phyloP scores from a whole-genome alignment of 2,888 invertebrate species.

The Lycocerus yunnanus region DNA sequence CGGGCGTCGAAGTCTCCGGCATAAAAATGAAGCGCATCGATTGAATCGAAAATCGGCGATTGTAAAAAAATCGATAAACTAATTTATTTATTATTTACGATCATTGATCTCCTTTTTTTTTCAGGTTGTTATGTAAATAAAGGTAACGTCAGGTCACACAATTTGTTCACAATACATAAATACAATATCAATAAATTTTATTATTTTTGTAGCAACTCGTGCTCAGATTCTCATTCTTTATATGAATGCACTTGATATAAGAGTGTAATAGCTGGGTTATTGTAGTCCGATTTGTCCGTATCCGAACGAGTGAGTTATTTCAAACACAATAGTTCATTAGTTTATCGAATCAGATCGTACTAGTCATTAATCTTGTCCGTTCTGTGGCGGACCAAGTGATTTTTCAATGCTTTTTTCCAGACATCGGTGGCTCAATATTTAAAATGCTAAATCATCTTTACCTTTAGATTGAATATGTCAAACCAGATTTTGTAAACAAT shows the following conservation, averaged over 20 bases:
- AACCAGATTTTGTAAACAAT: constrained; percentile 17
- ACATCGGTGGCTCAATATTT: constrained; percentile 9
- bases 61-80: not conserved
- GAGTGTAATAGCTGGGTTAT: constrained; percentile 46
- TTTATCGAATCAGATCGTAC: constrained; percentile 57
- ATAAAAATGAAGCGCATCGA: not conserved
- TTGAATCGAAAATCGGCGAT: not conserved
- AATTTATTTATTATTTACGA: not conserved
- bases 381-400: constrained; percentile 28
- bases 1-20: not conserved
- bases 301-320: constrained; percentile 52
- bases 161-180: constrained; percentile 13
- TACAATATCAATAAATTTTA: constrained; percentile 27
- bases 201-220: constrained; percentile 24
- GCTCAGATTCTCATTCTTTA: constrained; percentile 12
- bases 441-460: constrained; percentile 16
- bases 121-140: constrained; percentile 1
- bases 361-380: constrained; percentile 53
- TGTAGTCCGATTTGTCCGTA: constrained; percentile 52
- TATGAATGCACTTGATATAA: constrained; percentile 41
- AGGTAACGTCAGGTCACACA: constrained; percentile 9
- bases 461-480: constrained; percentile 20
- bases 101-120: not conserved
- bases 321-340: constrained; percentile 58
- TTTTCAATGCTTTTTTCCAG: not conserved